Conservation (phyloP, 1,140 invertebrate genomes). For the Hetaerina americana region DNA sequence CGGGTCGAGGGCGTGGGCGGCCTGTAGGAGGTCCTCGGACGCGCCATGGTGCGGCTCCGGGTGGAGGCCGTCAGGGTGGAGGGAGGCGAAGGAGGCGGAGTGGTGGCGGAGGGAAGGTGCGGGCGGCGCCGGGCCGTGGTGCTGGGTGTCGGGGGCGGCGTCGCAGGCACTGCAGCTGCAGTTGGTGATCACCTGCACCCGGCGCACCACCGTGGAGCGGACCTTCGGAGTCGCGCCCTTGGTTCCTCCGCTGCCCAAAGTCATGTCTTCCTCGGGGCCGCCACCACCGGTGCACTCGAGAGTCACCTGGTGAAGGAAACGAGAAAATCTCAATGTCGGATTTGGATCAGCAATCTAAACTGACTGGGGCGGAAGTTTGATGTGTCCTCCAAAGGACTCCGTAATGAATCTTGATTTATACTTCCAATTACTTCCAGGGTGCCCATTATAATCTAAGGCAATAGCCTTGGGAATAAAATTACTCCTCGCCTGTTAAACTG, state of each 20-base stretch:
- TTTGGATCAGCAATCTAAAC: too few relatives aligned
- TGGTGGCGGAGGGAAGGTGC: conserved; percentile 21
- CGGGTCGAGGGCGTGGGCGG: conserved; percentile 2
- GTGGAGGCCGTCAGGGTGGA: conserved; percentile 13
- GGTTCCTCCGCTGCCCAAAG: neutral
- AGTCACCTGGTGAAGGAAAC: conserved; percentile 33
- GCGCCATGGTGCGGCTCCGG: conserved; percentile 18
- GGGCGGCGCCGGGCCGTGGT: conserved; percentile 22
- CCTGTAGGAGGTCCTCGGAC: conserved; percentile 9
- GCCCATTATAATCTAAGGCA: too few relatives aligned
- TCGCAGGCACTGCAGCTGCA: conserved; percentile 46
- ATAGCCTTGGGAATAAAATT: too few relatives aligned
- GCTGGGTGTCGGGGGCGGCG: conserved; percentile 21
- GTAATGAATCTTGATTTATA: too few relatives aligned
- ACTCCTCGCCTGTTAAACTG: too few relatives aligned
- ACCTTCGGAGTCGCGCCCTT: neutral
- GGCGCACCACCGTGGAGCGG: neutral
- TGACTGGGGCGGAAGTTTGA: too few relatives aligned
- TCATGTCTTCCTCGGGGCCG: conserved; percentile 34
- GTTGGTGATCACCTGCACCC: conserved; percentile 47
- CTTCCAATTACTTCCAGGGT: too few relatives aligned
- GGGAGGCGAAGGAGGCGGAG: too few relatives aligned
- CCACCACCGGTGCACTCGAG: conserved; percentile 37
- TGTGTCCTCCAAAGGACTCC: too few relatives aligned
- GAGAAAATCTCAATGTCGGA: conserved; percentile 1